Evolutionary conservation across 2,888 invertebrate species (phyloP), one percentile per base, ranked within the genome.

Genomic region (Notodonta ziczac): DNA sequence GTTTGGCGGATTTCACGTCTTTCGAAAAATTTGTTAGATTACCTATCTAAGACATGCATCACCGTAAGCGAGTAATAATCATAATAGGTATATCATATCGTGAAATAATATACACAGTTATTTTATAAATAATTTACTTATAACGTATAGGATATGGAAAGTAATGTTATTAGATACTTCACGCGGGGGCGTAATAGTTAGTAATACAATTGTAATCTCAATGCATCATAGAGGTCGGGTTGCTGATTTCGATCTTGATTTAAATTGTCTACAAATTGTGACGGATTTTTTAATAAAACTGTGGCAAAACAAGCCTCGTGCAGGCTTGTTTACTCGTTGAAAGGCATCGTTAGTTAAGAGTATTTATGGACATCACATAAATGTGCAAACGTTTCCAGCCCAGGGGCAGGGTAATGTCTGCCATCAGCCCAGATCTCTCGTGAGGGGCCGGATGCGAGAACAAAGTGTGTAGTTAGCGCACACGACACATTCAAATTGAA

Each of bases 401-500:
- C n/a, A n/a, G 6, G 42, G n/a, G 4, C n/a, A n/a, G 6, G 42
- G n/a, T n/a, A n/a, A n/a, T 6, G 10, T 50, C 16, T 16, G 50
- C 24, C 7, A 32, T 52, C 52, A 35, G 52, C 52, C 0, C 24
- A 16, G 50, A 50, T 50, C 5, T 32, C 12, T 16, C 52, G 52
- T 14, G 5, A 6, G 52, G 4, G 12, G 52, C 52, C 52, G 52
- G 52, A 52, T 52, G 52, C 12, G 52, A 32, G 52, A 52, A 52
- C 52, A 52, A 32, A 35, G 52, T 13, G 13, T 52, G 13, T 32
- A 12, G 52, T 52, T 52, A 52, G 1, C 24, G 13, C 50, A 16
- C 50, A 32, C 52, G 32, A 52, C 7, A 52, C 52, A 32, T 32
- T 52, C 52, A 52, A 52, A 52, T 52, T 52, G 52, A 52, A 52